Conservation (phyloP, 1,140 invertebrate species). For the Drosophila chauvacae region DNA sequence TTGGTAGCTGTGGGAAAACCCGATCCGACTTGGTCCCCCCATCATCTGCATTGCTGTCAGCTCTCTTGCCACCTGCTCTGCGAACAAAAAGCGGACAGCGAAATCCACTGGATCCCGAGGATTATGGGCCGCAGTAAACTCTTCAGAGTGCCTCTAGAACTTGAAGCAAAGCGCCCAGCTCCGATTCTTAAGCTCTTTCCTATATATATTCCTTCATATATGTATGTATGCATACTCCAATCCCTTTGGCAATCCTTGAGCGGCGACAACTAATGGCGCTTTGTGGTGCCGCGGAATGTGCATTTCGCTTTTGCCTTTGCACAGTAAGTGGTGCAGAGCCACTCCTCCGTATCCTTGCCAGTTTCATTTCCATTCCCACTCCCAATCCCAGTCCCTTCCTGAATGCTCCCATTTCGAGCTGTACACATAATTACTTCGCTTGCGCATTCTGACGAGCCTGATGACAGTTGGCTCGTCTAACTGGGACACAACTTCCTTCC, state of each 20-base stretch:
- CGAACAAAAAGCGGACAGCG: slow-evolving; percentile 7
- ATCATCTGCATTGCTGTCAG: slow-evolving; percentile 21
- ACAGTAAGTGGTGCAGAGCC: slow-evolving; percentile 59
- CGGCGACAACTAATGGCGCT: slow-evolving; percentile 63
- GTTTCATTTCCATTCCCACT: background rate
- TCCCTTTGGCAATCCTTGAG: slow-evolving; percentile 67
- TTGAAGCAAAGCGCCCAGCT: slow-evolving; percentile 43
- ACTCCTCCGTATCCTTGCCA: slow-evolving; percentile 13
- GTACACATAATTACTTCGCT: slow-evolving; percentile 68
- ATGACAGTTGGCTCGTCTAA: slow-evolving; percentile 73
- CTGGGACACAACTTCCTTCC: slow-evolving; percentile 76
- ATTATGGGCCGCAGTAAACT: slow-evolving; percentile 34
- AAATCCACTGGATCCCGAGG: slow-evolving; percentile 19
- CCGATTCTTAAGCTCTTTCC: slow-evolving; percentile 16
- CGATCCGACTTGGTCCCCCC: background rate
- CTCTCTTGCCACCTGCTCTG: slow-evolving; percentile 7
- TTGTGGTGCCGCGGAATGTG: slow-evolving; percentile 70
- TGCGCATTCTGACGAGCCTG: slow-evolving; percentile 57
- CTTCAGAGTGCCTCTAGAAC: slow-evolving; percentile 40
- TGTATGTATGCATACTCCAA: background rate
- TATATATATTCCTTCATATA: background rate
- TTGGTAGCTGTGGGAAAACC: slow-evolving; percentile 19
- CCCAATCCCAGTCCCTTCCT: slow-evolving; percentile 16
- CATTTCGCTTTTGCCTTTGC: slow-evolving; percentile 62
- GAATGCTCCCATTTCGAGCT: slow-evolving; percentile 67